These are phyloP conservation scores for Lucinisca nassula DNA, from an alignment of 2,888 invertebrate genomes.

Conservation along the genomic window DNA sequence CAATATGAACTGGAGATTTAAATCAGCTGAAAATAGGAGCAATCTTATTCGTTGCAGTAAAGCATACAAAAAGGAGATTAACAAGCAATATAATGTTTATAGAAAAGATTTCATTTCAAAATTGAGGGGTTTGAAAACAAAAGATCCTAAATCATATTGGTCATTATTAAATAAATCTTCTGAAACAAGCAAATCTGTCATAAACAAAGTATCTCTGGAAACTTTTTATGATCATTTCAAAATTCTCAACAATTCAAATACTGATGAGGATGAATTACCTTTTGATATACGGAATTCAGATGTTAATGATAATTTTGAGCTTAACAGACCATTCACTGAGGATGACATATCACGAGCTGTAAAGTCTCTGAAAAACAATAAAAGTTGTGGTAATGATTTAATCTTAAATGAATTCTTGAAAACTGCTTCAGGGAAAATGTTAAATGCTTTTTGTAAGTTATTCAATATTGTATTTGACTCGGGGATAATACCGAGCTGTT, in stretches of 20 bases:
- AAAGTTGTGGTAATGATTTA: constrained; percentile 3
- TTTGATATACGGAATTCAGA: not conserved
- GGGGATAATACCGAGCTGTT: not conserved
- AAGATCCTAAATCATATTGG: constrained; percentile 7
- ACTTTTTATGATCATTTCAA: constrained; percentile 6
- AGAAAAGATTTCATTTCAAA: not conserved
- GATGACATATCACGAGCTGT: not conserved
- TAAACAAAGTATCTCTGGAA: not conserved
- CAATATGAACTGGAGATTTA: not conserved
- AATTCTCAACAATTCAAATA: not conserved
- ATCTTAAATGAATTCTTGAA: constrained; percentile 7
- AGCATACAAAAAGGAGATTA: not conserved
- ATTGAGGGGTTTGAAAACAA: not conserved
- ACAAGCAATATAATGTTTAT: not conserved
- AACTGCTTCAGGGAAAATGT: constrained; percentile 1
- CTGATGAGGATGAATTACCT: not conserved
- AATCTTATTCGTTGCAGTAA: not conserved
- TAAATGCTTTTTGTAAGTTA: not conserved
- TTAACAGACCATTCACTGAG: not conserved
- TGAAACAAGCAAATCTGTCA: not conserved
- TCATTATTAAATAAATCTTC: not conserved
- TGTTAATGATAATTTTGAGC: not conserved
- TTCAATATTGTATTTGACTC: constrained; percentile 2
- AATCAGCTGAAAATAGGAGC: not conserved
- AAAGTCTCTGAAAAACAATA: not conserved